Base-by-base conservation (phyloP, 2,888 invertebrate species). In the Drosophila barbarae region DNA sequence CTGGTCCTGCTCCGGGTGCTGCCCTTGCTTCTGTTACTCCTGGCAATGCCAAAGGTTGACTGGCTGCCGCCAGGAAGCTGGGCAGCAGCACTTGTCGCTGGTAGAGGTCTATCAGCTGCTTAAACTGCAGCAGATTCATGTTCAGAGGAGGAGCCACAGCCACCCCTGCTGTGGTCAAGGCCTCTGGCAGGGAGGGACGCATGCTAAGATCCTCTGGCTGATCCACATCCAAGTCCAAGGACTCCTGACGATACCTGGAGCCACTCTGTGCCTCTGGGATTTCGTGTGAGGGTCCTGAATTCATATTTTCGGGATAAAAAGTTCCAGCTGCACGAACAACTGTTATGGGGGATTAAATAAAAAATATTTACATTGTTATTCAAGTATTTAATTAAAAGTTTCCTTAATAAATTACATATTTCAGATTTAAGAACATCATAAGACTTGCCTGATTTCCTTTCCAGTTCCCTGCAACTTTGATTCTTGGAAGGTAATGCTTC, bases 251-350 rank as follows among this genome's bases (percentile, higher is more conserved):
- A 10, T 21, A 15, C 1, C 26, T 5, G 2, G 42, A 44, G 5
- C 15, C 4, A 32, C 8, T 5, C 6, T 15, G 36, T 5, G 38
- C 10, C 4, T 52, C 65, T 9, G 30, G 8, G 15, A 7, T 5
- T 12, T 58, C 75, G 3, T 35, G 9, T 2, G 23, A 28, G 4
- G 32, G 28, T 6, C 57, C 42, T 6, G 55, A 35, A n/a, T 18
- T 68, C 4, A 72, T 83, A 41, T 89, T 89, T 69, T 88, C 86
- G 2, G 89, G 90, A 66, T 87, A 89, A 58, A 85, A 89, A 13
- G 90, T 89, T 12, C 89, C 89, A 10, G 89, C 84, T 7, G 89
- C 88, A 13, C 90, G 88, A 38, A 89, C 87, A 44, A 89, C 89
- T 89, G 12, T 13, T 12, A 28, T 10, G 2, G 3, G 21, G 30